Base-by-base conservation (phyloP, 2,888 invertebrate species). In the Anagyrus pseudococci region DNA sequence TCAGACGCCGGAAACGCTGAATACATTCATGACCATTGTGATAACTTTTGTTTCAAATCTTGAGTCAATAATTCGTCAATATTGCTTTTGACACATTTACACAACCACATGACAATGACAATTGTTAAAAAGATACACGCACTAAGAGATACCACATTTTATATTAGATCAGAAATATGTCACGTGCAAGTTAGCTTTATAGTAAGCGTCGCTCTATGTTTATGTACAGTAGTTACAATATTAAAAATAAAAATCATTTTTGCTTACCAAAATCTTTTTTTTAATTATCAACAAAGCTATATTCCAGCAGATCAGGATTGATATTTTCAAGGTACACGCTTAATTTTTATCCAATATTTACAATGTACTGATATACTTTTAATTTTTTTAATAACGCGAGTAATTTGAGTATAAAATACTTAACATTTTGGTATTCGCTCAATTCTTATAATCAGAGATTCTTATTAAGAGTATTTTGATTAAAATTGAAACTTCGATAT, bases 11-110 rank as follows among this genome's bases (percentile, higher is more conserved):
- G n/a, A n/a, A n/a, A n/a, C n/a, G n/a, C n/a, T n/a, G n/a, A n/a
- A n/a, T n/a, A n/a, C n/a, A n/a, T n/a, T 47, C 50, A 56, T 37
- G 15, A 40, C 33, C 19, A 4, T 43, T 20, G 20, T 56, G 47
- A 56, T 56, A 47, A 55, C 25, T 41, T 23, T 49, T 22, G 48
- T 53, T 26, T 37, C 10, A 25, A 57, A 43, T 29, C 10, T 52
- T 43, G 54, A 63, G 58, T 58, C 58, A 53, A 58, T 58, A 54
- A 57, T 53, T 57, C 19, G 29, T 47, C 52, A 55, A 49, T 61
- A 44, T 44, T 19, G 49, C 55, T 55, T 49, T 61, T 55, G 44
- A 48, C 29, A n/a, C n/a, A n/a, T n/a, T n/a, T n/a, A n/a, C n/a
- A n/a, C n/a, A n/a, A n/a, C n/a, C 19, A 22, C 10, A 15, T 2